Conservation (phyloP, 1,140 invertebrate genomes). For the Microplitis mediator region DNA sequence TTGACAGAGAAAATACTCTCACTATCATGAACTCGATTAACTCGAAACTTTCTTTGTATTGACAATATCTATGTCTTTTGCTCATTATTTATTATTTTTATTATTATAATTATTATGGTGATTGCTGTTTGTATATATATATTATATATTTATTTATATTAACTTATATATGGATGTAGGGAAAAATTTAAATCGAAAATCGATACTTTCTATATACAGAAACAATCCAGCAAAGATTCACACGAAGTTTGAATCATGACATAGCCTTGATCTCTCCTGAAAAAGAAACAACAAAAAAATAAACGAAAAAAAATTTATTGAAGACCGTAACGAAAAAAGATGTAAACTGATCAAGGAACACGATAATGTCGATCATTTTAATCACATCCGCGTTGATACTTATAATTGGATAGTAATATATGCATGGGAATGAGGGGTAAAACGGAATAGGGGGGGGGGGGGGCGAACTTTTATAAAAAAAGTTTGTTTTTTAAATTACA, state of each 20-base stretch:
- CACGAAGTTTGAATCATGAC: not conserved
- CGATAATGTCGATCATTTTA: not conserved
- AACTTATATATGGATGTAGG: no score
- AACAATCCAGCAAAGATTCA: not conserved
- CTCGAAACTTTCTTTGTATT: not conserved
- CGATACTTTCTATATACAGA: no score
- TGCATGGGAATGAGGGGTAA: no score
- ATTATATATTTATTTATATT: not conserved
- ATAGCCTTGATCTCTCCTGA: not conserved
- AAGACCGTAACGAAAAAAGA: not conserved
- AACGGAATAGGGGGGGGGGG: no score
- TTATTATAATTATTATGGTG: not conserved
- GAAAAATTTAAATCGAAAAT: no score
- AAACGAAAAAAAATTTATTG: not conserved
- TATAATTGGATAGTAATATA: no score
- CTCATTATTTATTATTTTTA: not conserved
- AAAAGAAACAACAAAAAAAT: not conserved
- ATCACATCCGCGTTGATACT: no score
- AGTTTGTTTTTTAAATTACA: no score
- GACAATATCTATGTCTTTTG: not conserved
- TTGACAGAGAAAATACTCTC: constrained; percentile 3
- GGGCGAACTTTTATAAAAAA: no score
- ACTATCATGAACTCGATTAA: constrained; percentile 7
- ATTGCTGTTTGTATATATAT: not conserved
- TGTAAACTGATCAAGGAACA: not conserved